phyloP scores from a whole-genome alignment of 2,888 invertebrate species.

The Cephus runcator region DNA sequence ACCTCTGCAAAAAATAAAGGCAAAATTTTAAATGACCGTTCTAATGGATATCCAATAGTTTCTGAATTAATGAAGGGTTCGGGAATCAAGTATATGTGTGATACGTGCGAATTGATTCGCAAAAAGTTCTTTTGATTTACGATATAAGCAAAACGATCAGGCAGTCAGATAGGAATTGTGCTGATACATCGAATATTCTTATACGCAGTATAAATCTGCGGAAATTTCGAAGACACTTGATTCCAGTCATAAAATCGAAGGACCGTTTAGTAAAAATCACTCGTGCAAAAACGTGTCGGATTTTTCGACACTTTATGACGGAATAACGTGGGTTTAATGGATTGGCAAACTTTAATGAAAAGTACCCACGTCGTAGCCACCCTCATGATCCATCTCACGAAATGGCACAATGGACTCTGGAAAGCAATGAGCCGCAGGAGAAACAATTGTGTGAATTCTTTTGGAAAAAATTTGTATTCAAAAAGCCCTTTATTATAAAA shows the following conservation, averaged over 20 bases:
- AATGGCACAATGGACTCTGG: not conserved
- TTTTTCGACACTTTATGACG: not conserved
- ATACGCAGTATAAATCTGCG: not conserved
- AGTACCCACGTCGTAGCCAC: not conserved
- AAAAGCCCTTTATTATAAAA: not conserved
- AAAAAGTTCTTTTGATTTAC: not conserved
- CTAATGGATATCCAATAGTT: not conserved
- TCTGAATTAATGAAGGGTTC: not conserved
- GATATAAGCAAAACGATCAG: not conserved
- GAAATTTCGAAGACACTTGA: not conserved
- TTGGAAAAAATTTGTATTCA: not conserved
- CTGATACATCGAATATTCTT: not conserved
- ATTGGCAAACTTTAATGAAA: not conserved
- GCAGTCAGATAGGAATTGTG: not conserved
- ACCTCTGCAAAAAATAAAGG: slow-evolving; percentile 10
- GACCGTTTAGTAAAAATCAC: not conserved
- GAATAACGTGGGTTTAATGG: not conserved
- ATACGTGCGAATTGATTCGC: not conserved
- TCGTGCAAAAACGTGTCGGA: not conserved
- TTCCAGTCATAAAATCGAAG: not conserved
- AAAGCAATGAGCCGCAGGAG: not conserved
- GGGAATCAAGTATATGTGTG: not conserved
- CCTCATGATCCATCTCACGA: not conserved
- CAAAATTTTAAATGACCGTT: not conserved
- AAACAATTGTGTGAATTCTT: not conserved